Evolutionary conservation across 2,888 invertebrate genomes (phyloP), one percentile per base, ranked within the genome.

Genomic region (Agriotes lineatus): DNA sequence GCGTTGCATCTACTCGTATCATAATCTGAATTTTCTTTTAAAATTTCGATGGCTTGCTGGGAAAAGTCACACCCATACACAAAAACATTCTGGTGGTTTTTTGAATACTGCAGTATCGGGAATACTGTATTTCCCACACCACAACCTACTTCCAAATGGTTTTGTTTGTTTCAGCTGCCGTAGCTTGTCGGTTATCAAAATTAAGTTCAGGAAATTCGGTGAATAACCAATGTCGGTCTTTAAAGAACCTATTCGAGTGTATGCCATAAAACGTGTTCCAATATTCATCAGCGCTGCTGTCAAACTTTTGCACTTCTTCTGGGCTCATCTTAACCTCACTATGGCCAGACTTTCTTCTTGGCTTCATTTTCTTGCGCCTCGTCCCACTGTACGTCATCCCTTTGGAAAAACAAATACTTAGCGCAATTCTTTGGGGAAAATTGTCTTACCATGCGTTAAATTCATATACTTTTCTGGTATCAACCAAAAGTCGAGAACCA

Each of bases 101-200:
- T 87, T 78, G 93, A 93, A 77, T 95, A 93, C 79, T 94, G 90
- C 30, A 99, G 85, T 76, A 99, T 91, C 0, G 99, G 99, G 81
- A 97, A 94, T 52, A 99, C 92, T 1, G 97, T 97, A 78, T 99
- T 99, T 7, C 99, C 99, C 10, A 97, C 98, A 3, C 99, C 99
- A 85, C 99, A 99, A 0, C 99, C 99, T 69, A 97, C 90, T 88
- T 97, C 97, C 79, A 96, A 81, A 91, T 54, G 12, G 0, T 50
- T 18, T 52, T 45, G 6, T 7, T 7, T 7, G 25, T 25, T n/a
- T n/a, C n/a, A n/a, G n/a, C n/a, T 61, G 65, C 33, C 9, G n/a
- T 7, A 9, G 9, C 30, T n/a, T 19, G 7, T n/a, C 10, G 19
- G 30, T 9, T 48, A 42, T 88, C 85, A 9, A 91, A 90, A 2